Base-by-base conservation (phyloP, 2,113 vertebrate species). In the Morphnarchus princeps region DNA sequence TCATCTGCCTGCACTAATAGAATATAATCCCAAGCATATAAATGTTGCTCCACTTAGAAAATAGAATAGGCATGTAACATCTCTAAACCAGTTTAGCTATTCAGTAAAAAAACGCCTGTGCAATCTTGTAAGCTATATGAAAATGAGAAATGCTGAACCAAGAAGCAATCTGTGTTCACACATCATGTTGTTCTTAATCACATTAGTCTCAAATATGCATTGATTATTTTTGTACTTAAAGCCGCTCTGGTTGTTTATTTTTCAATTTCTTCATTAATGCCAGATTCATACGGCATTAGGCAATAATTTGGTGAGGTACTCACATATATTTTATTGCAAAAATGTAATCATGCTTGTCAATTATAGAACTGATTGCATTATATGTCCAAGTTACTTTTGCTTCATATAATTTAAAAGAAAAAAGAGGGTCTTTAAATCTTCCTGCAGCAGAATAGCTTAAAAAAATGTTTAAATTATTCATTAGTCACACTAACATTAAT, bases 221-320 rank as follows among this genome's bases (percentile, higher is more conserved):
- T 94, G 91, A 88, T 87, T 71, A 36, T 40, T 96, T 97, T 96
- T 90, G 28, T 82, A 82, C 65, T 92, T 95, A 88, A 94, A 81
- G 59, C 71, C 89, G 42, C 79, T 90, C 50, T 74, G 89, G 67
- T 36, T 96, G 93, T 97, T 97, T 97, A 91, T 96, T 96, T 96
- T 97, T 93, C 91, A 94, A 72, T 94, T 97, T 93, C 86, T 97
- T 96, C 67, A 96, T 97, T 97, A 97, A 96, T 89, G 82, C 43
- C 59, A 85, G 83, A 89, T 93, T 95, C 87, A 79, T 58, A 73
- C 2, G 0, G 49, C 73, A 93, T 94, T 81, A 95, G 59, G 87
- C 72, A 93, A 94, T 93, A 95, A 89, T 86, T 94, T 95, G 45
- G 45, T 70, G 63, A 79, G 80, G 65, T 73, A 63, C 76, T 84